A percentile compares a stretch with the other conserved stretches of the same genome.
Conservation (phyloP, 2,113 vertebrate species). For the Bombycilla garrulus region DNA sequence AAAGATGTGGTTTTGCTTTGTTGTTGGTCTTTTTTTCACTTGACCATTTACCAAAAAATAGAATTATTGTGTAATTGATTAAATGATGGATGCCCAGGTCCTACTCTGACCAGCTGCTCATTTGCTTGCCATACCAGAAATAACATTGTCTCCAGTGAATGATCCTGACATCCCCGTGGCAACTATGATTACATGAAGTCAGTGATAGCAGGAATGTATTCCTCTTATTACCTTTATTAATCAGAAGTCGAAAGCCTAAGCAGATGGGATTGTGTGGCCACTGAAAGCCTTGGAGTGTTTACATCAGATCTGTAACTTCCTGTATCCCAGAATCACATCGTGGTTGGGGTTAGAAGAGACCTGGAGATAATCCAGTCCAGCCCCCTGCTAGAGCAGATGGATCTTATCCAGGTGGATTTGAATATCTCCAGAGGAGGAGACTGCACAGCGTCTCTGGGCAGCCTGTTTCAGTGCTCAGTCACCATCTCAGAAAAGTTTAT, state of each 20-base stretch:
- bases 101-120: neutral
- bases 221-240: neutral
- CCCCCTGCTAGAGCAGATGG: neutral
- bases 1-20: neutral
- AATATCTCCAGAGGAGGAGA: neutral
- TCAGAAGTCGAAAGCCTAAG: neutral
- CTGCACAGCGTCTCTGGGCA: neutral
- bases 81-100: neutral
- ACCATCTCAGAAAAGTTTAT: neutral
- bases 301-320: neutral
- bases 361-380: neutral
- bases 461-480: neutral
- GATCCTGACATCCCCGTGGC: neutral
- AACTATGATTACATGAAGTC: neutral
- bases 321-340: neutral
- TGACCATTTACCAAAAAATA: neutral
- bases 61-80: neutral
- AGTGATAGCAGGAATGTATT: neutral
- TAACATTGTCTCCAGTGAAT: accelerated
- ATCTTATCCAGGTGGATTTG: neutral
- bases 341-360: neutral
- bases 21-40: neutral
- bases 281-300: neutral
- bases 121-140: neutral
- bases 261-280: neutral